Conservation (phyloP, 2,888 invertebrate genomes). For the Ommatoiulus sabulosus region DNA sequence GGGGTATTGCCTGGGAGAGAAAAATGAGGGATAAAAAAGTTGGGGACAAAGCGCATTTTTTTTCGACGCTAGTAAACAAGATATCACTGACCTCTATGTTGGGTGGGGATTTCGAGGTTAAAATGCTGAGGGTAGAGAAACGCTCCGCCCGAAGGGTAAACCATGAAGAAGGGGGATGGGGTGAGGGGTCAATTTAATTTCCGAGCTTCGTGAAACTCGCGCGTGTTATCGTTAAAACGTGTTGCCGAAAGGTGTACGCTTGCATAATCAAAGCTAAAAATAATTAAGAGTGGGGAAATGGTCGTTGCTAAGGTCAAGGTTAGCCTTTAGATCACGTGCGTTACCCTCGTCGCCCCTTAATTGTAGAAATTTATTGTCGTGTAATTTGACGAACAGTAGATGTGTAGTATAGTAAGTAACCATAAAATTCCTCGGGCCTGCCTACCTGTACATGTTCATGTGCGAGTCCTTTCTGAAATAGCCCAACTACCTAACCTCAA, state of each 20-base stretch:
- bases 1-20: neutral
- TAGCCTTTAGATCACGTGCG: neutral
- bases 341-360: neutral
- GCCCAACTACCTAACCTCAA: neutral
- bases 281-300: neutral
- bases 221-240: slow-evolving; percentile 8
- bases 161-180: neutral
- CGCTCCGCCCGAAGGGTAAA: slow-evolving; percentile 17
- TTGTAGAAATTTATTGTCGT: neutral
- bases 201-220: neutral
- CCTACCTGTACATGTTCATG: neutral
- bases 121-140: slow-evolving; percentile 22
- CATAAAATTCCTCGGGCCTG: slow-evolving; percentile 1
- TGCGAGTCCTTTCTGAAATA: neutral
- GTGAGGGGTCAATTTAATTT: slow-evolving; percentile 29
- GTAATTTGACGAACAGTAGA: neutral
- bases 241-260: slow-evolving; percentile 27
- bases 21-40: slow-evolving; percentile 5
- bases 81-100: slow-evolving; percentile 43
- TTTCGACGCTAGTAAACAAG: slow-evolving; percentile 9
- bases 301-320: neutral
- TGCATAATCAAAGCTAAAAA: slow-evolving; percentile 16
- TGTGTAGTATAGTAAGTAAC: neutral
- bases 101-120: slow-evolving; percentile 40
- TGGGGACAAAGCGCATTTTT: slow-evolving; percentile 32